Percentiles rank a stretch among this genome's conserved stretches.
Evolutionary conservation across 2,797 vertebrate species (phyloP).

Genomic region (Periophthalmus magnuspinnatus): DNA sequence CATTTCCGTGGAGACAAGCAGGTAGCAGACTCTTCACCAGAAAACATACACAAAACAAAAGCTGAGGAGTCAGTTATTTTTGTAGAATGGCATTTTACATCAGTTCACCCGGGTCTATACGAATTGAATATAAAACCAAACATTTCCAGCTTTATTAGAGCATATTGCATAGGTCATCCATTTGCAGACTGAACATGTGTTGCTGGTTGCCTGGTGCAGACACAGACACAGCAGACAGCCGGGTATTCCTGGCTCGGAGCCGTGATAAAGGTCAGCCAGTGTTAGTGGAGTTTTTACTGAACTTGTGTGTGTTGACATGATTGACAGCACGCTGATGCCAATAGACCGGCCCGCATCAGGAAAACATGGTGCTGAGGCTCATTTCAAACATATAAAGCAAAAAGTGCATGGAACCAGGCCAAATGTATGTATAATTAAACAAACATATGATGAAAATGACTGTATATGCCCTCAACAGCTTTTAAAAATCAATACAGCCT

Average conservation of each 20-base stretch:
- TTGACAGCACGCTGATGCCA: conserved; percentile 11
- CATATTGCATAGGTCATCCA: conserved; percentile 4
- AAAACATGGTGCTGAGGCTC: conserved; percentile 14
- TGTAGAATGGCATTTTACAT: not conserved
- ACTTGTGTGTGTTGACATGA: conserved; percentile 8
- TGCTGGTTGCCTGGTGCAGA: conserved; percentile 7
- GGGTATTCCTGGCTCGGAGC: conserved; percentile 10
- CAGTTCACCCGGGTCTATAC: not conserved
- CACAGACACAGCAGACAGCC: not conserved
- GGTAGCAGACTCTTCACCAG: no score
- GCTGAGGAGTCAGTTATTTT: not conserved
- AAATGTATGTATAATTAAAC: not conserved
- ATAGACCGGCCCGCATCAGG: conserved; percentile 4
- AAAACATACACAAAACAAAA: no score
- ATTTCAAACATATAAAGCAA: conserved; percentile 17
- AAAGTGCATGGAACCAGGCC: conserved; percentile 1
- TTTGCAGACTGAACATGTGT: conserved; percentile 10
- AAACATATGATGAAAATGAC: not conserved
- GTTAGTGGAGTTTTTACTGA: conserved; percentile 9
- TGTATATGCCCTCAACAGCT: not conserved
- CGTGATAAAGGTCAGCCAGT: conserved; percentile 8
- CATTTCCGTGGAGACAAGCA: no score
- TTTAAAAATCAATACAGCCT: not conserved
- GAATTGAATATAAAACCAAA: not conserved
- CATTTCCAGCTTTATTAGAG: not conserved